These are phyloP conservation scores for Anisognathus igniventris DNA, from an alignment of 2,797 vertebrate genomes.

Conservation along the genomic window DNA sequence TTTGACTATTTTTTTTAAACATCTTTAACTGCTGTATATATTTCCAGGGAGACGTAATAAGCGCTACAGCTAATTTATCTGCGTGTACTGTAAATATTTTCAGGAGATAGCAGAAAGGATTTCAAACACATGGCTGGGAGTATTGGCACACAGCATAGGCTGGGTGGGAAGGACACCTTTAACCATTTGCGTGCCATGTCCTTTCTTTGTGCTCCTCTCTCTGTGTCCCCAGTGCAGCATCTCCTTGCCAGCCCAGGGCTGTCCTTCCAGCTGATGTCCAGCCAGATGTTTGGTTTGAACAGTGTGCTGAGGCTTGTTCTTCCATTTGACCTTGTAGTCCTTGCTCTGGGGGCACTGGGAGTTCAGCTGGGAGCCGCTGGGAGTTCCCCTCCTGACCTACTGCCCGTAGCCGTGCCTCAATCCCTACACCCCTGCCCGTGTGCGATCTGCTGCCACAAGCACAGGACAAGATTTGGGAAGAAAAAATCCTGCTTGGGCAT, in stretches of 20 bases:
- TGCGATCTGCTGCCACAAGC: background rate
- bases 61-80: constrained; percentile 70
- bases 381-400: background rate
- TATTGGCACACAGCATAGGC: constrained; percentile 20
- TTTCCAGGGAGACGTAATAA: constrained; percentile 66
- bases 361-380: background rate
- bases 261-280: background rate
- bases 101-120: constrained; percentile 70
- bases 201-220: background rate
- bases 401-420: rapidly evolving
- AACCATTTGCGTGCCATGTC: background rate
- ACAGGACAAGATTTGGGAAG: background rate
- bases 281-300: background rate
- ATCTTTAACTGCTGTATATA: constrained; percentile 69
- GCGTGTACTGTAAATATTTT: constrained; percentile 68
- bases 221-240: rapidly evolving
- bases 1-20: constrained; percentile 60
- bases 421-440: background rate
- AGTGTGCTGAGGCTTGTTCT: background rate
- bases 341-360: background rate
- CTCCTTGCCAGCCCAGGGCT: background rate
- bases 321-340: background rate
- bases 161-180: constrained; percentile 38
- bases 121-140: constrained; percentile 69
- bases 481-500: background rate